Evolutionary conservation across 2,113 vertebrate genomes (phyloP).

Genomic region (Choloepus hoffmanni): DNA sequence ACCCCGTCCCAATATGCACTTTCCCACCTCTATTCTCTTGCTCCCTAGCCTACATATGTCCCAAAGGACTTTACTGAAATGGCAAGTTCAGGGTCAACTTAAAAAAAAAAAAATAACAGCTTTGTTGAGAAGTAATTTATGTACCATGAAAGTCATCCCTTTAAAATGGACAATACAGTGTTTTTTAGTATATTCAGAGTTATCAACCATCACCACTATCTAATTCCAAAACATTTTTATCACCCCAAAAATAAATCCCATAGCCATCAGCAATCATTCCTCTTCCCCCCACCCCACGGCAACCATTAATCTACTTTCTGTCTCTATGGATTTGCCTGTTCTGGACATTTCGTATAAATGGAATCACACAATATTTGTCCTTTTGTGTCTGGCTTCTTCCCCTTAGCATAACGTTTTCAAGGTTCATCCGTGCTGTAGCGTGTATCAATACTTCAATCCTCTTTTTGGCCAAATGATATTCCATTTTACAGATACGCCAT

Average conservation of each 20-base stretch:
- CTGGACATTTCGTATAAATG: not conserved
- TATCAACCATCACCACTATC: not conserved
- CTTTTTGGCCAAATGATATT: not conserved
- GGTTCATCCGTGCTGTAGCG: not conserved
- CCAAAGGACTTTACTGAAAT: not conserved
- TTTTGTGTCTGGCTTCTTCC: not conserved
- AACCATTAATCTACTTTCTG: not conserved
- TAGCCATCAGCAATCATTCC: not conserved
- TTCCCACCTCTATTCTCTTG: not conserved
- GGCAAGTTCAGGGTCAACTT: not conserved
- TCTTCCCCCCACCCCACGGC: not conserved
- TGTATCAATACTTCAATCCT: not conserved
- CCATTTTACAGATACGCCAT: accelerated
- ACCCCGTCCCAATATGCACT: not conserved
- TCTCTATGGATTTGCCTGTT: not conserved
- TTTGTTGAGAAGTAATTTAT: not conserved
- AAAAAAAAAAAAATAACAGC: not conserved
- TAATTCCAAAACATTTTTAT: not conserved
- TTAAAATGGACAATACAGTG: not conserved
- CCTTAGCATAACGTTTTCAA: not conserved
- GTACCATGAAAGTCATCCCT: not conserved
- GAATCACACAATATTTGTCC: too few relatives aligned
- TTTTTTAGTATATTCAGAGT: not conserved
- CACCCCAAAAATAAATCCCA: not conserved
- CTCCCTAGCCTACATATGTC: not conserved